Conservation (phyloP, 2,113 vertebrate genomes). For the Siniperca knerii region DNA sequence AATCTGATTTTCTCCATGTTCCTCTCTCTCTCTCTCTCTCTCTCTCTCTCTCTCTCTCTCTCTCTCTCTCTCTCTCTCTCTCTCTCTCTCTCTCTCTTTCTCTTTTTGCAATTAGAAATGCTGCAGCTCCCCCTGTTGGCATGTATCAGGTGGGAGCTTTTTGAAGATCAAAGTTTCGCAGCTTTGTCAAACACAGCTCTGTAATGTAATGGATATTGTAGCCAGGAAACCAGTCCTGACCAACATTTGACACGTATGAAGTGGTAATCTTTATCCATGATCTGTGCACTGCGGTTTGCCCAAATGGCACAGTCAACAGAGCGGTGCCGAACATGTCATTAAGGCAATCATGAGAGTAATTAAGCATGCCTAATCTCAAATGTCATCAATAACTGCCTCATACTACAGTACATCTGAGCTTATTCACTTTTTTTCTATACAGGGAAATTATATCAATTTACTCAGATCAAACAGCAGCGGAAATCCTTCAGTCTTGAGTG, state of each 20-base stretch:
- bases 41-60: background rate
- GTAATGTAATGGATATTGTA: constrained; percentile 47
- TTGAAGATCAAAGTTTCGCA: constrained; percentile 43
- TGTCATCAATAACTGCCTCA: constrained; percentile 70
- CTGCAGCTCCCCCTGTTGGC: constrained; percentile 82
- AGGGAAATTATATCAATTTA: constrained; percentile 74
- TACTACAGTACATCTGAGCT: constrained; percentile 53
- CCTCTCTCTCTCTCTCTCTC: background rate
- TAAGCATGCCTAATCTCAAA: constrained; percentile 75
- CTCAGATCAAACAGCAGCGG: constrained; percentile 70
- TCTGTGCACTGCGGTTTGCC: constrained; percentile 54
- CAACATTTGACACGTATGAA: constrained; percentile 55
- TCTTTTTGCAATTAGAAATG: constrained; percentile 66
- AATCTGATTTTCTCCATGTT: background rate
- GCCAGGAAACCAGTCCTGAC: constrained; percentile 47
- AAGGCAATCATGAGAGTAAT: constrained; percentile 68
- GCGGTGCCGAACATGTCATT: constrained; percentile 50
- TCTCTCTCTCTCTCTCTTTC: background rate
- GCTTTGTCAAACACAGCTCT: constrained; percentile 44
- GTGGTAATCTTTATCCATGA: constrained; percentile 45
- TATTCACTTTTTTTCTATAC: constrained; percentile 38
- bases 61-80: background rate
- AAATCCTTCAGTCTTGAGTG: constrained; percentile 69
- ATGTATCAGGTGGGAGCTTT: constrained; percentile 19
- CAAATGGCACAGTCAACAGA: constrained; percentile 57